Conservation (phyloP, 2,113 vertebrate genomes). For the Caloenas nicobarica region DNA sequence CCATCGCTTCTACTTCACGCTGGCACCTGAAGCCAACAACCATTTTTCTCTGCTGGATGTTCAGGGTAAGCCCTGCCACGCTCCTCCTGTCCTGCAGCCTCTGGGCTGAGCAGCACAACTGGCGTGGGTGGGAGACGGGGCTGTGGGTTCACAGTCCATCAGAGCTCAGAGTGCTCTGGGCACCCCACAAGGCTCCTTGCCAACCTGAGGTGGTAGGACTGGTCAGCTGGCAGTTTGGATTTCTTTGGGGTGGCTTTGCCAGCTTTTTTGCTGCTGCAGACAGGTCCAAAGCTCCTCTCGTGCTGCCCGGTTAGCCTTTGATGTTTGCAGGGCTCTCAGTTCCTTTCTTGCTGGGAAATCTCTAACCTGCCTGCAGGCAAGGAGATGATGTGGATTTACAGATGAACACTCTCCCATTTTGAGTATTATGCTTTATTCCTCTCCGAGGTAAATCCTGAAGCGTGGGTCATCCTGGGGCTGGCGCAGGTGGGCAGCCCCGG, state of each 20-base stretch:
- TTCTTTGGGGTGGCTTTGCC: background rate
- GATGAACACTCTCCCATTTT: background rate
- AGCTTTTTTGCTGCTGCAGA: background rate
- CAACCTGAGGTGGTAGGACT: background rate
- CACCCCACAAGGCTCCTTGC: background rate
- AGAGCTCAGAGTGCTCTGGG: background rate
- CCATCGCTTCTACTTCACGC: slow-evolving; percentile 92
- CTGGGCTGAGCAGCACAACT: background rate
- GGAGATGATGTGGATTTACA: slow-evolving; percentile 10
- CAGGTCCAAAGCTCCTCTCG: background rate
- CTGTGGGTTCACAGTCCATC: accelerated
- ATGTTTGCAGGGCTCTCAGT: background rate
- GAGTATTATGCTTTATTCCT: background rate
- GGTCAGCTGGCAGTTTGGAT: background rate
- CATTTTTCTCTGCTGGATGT: slow-evolving; percentile 93
- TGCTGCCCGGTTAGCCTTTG: background rate
- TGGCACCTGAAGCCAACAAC: slow-evolving; percentile 85
- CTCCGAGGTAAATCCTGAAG: background rate
- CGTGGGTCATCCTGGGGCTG: background rate
- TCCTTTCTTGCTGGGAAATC: background rate
- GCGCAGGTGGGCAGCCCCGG: too few species aligned
- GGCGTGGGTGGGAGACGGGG: accelerated
- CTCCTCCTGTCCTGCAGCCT: background rate
- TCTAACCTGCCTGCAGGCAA: background rate
- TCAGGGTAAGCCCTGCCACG: slow-evolving; percentile 81